Evolutionary conservation across 2,113 vertebrate genomes (phyloP).

Genomic region (Anoplopoma fimbria): DNA sequence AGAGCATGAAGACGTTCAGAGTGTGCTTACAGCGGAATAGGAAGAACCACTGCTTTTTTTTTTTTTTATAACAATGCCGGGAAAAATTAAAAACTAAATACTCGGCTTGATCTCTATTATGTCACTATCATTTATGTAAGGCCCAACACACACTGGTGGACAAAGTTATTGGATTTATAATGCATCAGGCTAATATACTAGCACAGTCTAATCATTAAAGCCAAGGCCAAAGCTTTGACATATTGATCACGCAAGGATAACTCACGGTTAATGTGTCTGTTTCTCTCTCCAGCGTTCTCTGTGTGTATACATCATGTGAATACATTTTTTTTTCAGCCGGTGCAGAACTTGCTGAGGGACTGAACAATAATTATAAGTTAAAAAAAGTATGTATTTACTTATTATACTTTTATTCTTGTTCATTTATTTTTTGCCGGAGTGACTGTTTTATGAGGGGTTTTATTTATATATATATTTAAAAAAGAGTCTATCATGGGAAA

Average conservation of each 20-base stretch:
- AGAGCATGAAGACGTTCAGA: constrained; percentile 31
- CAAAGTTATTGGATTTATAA: constrained; percentile 69
- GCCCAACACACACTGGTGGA: constrained; percentile 31
- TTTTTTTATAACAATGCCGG: constrained; percentile 19
- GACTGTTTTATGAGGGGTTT: no score
- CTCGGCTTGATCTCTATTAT: constrained; percentile 65
- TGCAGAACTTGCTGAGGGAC: not conserved
- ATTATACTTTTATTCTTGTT: no score
- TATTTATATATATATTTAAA: no score
- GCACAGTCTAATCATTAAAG: constrained; percentile 59
- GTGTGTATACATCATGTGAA: not conserved
- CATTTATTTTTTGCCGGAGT: not conserved
- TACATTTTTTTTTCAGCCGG: not conserved
- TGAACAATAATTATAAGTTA: no score
- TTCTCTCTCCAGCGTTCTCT: constrained; percentile 9
- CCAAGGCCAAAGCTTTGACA: constrained; percentile 66
- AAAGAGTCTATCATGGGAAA: no score
- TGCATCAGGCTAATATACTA: constrained; percentile 65
- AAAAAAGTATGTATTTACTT: no score
- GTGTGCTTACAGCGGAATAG: constrained; percentile 55
- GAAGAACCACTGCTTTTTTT: constrained; percentile 52
- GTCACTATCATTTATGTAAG: constrained; percentile 52
- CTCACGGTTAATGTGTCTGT: constrained; percentile 61
- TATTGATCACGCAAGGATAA: constrained; percentile 67
- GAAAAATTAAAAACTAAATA: constrained; percentile 72